Conservation (phyloP, 2,797 vertebrate genomes). For the Microhierax caerulescens region DNA sequence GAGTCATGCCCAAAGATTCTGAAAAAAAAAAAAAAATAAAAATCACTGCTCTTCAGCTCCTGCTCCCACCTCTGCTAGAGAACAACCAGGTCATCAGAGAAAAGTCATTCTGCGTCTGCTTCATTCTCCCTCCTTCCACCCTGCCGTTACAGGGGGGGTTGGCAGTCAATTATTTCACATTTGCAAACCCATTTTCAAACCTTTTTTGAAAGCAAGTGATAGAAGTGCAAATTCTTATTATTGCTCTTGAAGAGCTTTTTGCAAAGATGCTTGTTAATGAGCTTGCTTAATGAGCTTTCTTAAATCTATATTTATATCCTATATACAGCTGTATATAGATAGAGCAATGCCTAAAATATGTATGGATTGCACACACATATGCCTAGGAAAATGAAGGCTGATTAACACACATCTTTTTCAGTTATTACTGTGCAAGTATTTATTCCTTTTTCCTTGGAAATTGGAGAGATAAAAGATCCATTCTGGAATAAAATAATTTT, state of each 20-base stretch:
- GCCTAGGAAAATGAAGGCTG: constrained; percentile 23
- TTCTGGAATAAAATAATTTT: constrained; percentile 56
- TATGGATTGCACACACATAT: neutral
- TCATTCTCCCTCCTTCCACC: neutral
- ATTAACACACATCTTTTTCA: constrained; percentile 14
- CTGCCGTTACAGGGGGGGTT: neutral
- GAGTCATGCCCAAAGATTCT: neutral
- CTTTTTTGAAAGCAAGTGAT: neutral
- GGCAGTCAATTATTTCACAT: neutral
- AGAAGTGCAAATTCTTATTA: constrained; percentile 43
- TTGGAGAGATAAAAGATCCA: constrained; percentile 41
- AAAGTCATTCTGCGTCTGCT: neutral
- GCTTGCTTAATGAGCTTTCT: constrained; percentile 54
- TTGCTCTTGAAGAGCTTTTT: constrained; percentile 27
- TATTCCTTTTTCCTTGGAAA: constrained; percentile 27
- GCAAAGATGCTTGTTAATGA: constrained; percentile 51
- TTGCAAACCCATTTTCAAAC: neutral
- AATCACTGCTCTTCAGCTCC: neutral
- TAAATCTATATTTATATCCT: constrained; percentile 54
- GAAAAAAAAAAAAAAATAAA: neutral
- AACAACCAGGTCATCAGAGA: neutral
- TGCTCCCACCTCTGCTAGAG: neutral
- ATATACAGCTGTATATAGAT: constrained; percentile 24
- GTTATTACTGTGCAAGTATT: neutral
- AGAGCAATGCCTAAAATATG: neutral